Evolutionary conservation across 2,888 invertebrate genomes (phyloP).

Genomic region (Watsonalla cultraria): DNA sequence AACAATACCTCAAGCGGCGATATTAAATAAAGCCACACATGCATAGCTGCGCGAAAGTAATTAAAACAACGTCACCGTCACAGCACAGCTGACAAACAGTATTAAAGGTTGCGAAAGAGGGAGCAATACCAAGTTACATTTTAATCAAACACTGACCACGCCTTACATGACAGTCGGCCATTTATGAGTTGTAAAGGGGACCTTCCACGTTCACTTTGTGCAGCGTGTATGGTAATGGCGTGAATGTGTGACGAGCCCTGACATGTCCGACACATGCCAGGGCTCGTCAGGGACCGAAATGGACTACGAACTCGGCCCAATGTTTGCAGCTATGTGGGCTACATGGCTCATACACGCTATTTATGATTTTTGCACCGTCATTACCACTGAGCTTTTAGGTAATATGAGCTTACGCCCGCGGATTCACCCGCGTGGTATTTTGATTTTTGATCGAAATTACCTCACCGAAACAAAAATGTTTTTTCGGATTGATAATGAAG

Average conservation of each 20-base stretch:
- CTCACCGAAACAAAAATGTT: too few relatives aligned
- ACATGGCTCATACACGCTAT: not conserved
- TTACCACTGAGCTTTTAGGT: too few relatives aligned
- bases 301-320: conserved; percentile 51
- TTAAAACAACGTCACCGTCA: conserved; percentile 56
- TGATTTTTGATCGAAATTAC: too few relatives aligned
- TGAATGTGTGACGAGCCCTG: conserved; percentile 63
- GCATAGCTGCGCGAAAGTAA: conserved; percentile 57
- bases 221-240: conserved; percentile 62
- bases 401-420: too few relatives aligned
- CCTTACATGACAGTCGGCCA: conserved; percentile 57
- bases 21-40: conserved; percentile 50
- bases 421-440: too few relatives aligned
- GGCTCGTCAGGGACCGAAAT: conserved; percentile 70
- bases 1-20: conserved; percentile 26
- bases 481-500: too few relatives aligned
- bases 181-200: conserved; percentile 66
- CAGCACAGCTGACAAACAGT: conserved; percentile 41
- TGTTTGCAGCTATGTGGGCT: conserved; percentile 23
- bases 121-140: conserved; percentile 57
- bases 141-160: conserved; percentile 71
- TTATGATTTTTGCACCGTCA: too few relatives aligned
- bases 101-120: conserved; percentile 49
- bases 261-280: conserved; percentile 61
- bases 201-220: conserved; percentile 57